Conservation (phyloP, 2,113 vertebrate genomes). For the Melanerpes aurifrons region DNA sequence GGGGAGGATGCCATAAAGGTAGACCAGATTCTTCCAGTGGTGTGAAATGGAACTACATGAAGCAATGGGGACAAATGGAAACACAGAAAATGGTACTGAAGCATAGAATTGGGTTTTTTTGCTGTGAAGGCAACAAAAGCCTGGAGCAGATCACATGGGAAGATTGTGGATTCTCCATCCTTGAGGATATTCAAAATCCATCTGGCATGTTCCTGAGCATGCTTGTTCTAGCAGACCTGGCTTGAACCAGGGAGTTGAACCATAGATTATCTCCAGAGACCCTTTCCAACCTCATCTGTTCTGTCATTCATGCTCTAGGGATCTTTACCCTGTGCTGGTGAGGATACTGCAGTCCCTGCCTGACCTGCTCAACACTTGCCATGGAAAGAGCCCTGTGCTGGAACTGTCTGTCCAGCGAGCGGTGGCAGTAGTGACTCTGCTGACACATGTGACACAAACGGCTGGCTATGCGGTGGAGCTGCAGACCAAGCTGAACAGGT, state of each 20-base stretch:
- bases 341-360: conserved; percentile 82
- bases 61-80: not conserved
- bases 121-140: not conserved
- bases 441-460: conserved; percentile 87
- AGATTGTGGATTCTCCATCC: not conserved
- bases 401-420: conserved; percentile 79
- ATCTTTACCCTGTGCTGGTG: conserved; percentile 90
- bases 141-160: not conserved
- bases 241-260: not conserved
- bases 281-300: not conserved
- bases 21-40: not conserved
- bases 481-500: conserved; percentile 82
- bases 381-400: conserved; percentile 9
- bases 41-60: not conserved
- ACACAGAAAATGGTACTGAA: not conserved
- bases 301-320: conserved; percentile 72
- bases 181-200: not conserved
- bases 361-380: not conserved
- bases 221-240: not conserved
- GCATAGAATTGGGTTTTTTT: not conserved
- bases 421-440: conserved; percentile 82
- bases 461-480: conserved; percentile 81
- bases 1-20: not conserved
- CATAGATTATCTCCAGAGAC: not conserved
- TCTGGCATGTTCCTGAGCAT: not conserved